phyloP scores from a whole-genome alignment of 2,797 vertebrate species.

The Xerus rutilus region DNA sequence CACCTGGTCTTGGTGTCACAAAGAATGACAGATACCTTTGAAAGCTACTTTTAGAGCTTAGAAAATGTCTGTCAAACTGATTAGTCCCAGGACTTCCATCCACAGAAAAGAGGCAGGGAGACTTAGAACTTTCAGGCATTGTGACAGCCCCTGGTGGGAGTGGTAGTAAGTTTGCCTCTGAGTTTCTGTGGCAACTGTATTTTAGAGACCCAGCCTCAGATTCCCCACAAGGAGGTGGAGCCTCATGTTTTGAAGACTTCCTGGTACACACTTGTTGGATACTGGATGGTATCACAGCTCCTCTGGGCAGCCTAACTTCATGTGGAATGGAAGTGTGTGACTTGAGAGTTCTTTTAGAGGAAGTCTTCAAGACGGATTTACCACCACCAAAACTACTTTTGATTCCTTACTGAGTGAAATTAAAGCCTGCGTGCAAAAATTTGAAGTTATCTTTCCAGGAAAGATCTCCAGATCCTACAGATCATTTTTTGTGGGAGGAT shows the following conservation, averaged over 20 bases:
- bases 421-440: background rate
- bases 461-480: background rate
- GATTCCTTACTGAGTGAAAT: background rate
- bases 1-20: background rate
- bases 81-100: background rate
- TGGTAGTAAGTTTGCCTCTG: background rate
- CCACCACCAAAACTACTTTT: background rate
- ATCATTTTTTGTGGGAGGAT: background rate
- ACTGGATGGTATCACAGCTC: background rate
- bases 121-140: background rate
- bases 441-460: background rate
- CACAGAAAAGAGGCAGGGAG: background rate
- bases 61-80: background rate
- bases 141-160: background rate
- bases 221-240: background rate
- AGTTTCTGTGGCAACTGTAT: background rate
- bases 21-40: background rate
- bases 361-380: background rate
- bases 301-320: background rate
- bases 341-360: background rate
- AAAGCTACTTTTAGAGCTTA: background rate
- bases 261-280: background rate
- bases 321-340: background rate
- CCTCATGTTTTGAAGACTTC: background rate
- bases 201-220: background rate